These are phyloP conservation scores for Emydoidea blandingii DNA, from an alignment of 2,797 vertebrate species.

Conservation along the genomic window DNA sequence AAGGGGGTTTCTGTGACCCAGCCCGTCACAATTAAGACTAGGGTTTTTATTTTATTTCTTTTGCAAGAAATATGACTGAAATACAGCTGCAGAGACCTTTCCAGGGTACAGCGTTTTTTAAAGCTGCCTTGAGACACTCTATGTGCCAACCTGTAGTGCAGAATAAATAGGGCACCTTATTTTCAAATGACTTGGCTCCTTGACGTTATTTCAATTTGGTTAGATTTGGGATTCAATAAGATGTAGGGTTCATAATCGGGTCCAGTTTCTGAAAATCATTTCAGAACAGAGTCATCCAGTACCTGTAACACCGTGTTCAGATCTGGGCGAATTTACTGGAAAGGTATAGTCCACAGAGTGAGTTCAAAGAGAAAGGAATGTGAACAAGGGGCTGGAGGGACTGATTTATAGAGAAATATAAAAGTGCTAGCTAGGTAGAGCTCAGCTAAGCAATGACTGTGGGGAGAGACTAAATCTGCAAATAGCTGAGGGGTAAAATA, in stretches of 20 bases:
- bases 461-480: not conserved
- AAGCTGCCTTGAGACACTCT: not conserved
- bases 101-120: not conserved
- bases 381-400: not conserved
- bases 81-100: not conserved
- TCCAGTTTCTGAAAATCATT: not conserved
- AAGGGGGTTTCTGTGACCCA: no score
- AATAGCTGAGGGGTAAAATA: not conserved
- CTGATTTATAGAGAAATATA: not conserved
- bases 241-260: accelerated
- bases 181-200: not conserved
- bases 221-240: not conserved
- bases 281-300: not conserved
- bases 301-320: not conserved
- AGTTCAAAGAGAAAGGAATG: not conserved
- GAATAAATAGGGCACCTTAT: not conserved
- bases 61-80: accelerated
- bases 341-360: not conserved
- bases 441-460: not conserved
- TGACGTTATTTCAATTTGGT: not conserved
- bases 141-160: not conserved
- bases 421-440: not conserved
- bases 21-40: not conserved
- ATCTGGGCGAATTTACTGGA: not conserved
- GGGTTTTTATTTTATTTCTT: not conserved